Evolutionary conservation across 2,888 invertebrate genomes (phyloP), one percentile per base, ranked within the genome.

Genomic region (Patella caerulea): DNA sequence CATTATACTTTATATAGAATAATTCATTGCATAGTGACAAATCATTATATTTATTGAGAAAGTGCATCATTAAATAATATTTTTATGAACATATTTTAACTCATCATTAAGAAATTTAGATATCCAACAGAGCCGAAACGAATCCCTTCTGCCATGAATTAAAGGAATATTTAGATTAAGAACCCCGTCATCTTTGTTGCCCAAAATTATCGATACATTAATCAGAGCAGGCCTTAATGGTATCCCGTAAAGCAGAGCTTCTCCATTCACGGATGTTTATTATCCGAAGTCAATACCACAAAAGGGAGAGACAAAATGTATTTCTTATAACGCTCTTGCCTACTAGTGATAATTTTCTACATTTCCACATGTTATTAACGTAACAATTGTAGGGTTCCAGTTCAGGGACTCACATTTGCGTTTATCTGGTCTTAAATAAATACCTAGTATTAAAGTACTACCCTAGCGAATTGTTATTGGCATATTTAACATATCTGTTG

Each of bases 121-220:
- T n/a, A 59, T 4, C 59, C 59, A 59, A 7, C n/a, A n/a, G 15
- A 59, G n/a, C 15, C 14, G 59, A 59, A 7, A 59, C 3, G 7
- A 59, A 59, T 59, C 59, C 15, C n/a, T n/a, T 15, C n/a, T n/a
- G 59, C 15, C 59, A 59, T 59, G 4, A 59, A 59, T 59, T 5
- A n/a, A 59, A 59, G 59, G 59, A 59, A 59, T 59, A 2, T 59
- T 59, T n/a, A n/a, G n/a, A n/a, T n/a, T n/a, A n/a, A 59, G n/a
- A 59, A 4, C 4, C 4, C 4, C 59, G 3, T n/a, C 4, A 59
- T n/a, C 15, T 59, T n/a, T 15, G 4, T 59, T 3, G 59, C 59
- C 59, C 12, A 59, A 15, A 59, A 59, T n/a, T n/a, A 15, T 59
- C 3, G 59, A 59, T 4, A 7, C 15, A 4, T 59, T 59, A n/a